Evolutionary conservation across 2,797 vertebrate genomes (phyloP).

Genomic region (Periparus ater): DNA sequence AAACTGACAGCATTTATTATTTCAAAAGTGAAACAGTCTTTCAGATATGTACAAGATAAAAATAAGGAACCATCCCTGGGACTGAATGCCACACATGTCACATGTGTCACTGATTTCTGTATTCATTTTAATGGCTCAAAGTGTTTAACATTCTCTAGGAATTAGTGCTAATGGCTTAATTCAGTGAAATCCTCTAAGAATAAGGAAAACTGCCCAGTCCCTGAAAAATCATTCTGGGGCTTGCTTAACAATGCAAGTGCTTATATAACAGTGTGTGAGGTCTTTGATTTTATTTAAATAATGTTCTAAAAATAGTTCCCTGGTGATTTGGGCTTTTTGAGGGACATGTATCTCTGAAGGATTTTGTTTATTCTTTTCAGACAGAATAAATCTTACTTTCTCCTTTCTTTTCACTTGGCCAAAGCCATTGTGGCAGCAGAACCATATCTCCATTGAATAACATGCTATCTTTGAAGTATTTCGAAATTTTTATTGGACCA

Average conservation of each 20-base stretch:
- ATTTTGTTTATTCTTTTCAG: not conserved
- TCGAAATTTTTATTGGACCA: not conserved
- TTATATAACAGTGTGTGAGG: not conserved
- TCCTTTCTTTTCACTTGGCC: not conserved
- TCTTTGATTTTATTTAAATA: not conserved
- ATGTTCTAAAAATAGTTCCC: not conserved
- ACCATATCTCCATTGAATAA: not conserved
- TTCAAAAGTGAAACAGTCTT: not conserved
- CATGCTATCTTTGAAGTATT: not conserved
- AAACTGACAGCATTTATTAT: slow-evolving; percentile 17
- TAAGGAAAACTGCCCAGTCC: not conserved
- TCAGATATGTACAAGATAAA: not conserved
- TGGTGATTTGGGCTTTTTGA: not conserved
- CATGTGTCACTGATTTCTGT: not conserved
- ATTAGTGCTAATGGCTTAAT: not conserved
- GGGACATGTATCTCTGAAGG: not conserved
- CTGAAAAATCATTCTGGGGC: not conserved
- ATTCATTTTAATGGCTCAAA: not conserved
- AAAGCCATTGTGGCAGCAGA: not conserved
- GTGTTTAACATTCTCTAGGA: not conserved
- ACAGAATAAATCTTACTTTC: not conserved
- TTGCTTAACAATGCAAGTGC: not conserved
- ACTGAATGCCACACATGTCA: not conserved
- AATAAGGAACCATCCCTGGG: not conserved
- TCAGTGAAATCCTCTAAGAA: not conserved